Base-by-base conservation (phyloP, 2,113 vertebrate species). In the Merops nubicus region DNA sequence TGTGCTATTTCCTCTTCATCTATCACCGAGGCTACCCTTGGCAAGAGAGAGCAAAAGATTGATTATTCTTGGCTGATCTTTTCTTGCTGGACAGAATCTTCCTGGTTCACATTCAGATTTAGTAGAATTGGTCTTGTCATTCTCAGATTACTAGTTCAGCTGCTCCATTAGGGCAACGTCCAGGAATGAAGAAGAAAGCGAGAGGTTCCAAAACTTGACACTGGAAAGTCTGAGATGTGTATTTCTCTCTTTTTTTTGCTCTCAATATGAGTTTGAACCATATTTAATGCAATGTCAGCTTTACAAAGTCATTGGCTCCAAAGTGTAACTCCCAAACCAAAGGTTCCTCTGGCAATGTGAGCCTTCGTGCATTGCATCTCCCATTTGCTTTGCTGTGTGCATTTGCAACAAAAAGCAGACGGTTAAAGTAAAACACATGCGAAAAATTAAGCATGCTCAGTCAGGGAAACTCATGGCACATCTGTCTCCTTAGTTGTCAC, bases 11-110 rank as follows among this genome's bases (percentile, higher is more conserved):
- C 95, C 63, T 92, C 90, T 74, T 82, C 62, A 74, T 60, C 79
- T 79, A 91, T 93, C 88, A 83, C 68, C 95, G 75, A 85, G 54
- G 73, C 50, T 92, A 86, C 83, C 47, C 48, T 93, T 74, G 85
- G 82, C 88, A 38, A 80, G 83, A 86, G 76, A 78, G 72, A 91
- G 56, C 38, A 91, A 63, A 56, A 93, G 88, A 68, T 80, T 77
- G 85, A 88, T 96, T 91, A 80, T 84, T 94, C 68, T 90, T 96
- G 93, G 88, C 93, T 91, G 72, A 60, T 93, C 43, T 81, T 84
- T 87, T 77, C 28, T 84, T 92, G 47, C 90, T 93, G 93, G 93
- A 91, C 79, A 78, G 73, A 78, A 85, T 43, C 64, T 88, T 91
- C 70, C 63, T 74, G 38, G 50, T 93, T 90, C 60, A 75, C 13